Evolutionary conservation across 1,140 invertebrate species (phyloP).

Genomic region (Cheumatopsyche charites): DNA sequence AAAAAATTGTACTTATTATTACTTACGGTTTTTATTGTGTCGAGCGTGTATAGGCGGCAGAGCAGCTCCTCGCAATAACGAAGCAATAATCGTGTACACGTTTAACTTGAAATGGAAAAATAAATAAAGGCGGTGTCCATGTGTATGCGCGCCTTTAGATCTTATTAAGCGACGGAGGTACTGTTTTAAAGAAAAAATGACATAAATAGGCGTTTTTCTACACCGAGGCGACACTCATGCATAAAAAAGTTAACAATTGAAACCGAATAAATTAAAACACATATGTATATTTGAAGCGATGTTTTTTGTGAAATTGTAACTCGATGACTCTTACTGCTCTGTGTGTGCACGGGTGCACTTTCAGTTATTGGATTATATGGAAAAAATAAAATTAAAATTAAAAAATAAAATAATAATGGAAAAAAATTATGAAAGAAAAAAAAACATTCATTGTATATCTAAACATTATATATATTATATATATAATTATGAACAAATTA

Average conservation of each 20-base stretch:
- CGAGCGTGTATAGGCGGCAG: slow-evolving; percentile 40
- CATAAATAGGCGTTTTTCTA: slow-evolving; percentile 58
- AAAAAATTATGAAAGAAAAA: slow-evolving; percentile 1
- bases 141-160: too few relatives aligned
- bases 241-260: slow-evolving; percentile 30
- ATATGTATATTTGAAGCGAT: too few relatives aligned
- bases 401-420: too few relatives aligned
- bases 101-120: slow-evolving; percentile 9
- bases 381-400: background rate
- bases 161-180: slow-evolving; percentile 49
- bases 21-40: slow-evolving; percentile 41
- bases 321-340: slow-evolving; percentile 48
- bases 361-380: slow-evolving; percentile 57
- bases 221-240: slow-evolving; percentile 40
- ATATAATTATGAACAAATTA: slow-evolving; percentile 50
- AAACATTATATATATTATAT: slow-evolving; percentile 36
- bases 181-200: background rate
- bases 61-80: slow-evolving; percentile 60
- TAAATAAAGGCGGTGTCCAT: too few relatives aligned
- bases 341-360: slow-evolving; percentile 61
- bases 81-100: slow-evolving; percentile 62
- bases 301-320: slow-evolving; percentile 27
- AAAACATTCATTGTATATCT: slow-evolving; percentile 54
- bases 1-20: slow-evolving; percentile 50
- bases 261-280: too few relatives aligned